These are phyloP conservation scores for Amphiprion percula DNA, from an alignment of 2,113 vertebrate species.

Conservation along the genomic window DNA sequence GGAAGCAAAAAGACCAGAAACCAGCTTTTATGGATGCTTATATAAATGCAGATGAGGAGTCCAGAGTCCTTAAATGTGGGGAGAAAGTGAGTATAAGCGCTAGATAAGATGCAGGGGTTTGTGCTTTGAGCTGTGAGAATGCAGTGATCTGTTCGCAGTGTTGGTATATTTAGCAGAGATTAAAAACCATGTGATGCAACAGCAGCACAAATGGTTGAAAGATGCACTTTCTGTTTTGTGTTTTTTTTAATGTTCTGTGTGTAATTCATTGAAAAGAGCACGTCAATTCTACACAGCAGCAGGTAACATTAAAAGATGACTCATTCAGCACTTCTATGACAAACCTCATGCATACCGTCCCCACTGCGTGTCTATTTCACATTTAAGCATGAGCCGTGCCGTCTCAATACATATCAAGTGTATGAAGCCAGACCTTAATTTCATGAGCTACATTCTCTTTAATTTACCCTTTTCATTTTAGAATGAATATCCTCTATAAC, in stretches of 20 bases:
- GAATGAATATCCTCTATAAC: slow-evolving; percentile 46
- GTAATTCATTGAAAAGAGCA: slow-evolving; percentile 46
- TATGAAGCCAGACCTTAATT: slow-evolving; percentile 42
- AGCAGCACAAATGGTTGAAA: slow-evolving; percentile 66
- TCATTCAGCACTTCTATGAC: slow-evolving; percentile 31
- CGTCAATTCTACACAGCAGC: slow-evolving; percentile 14
- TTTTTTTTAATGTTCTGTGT: slow-evolving; percentile 31
- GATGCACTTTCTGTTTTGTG: slow-evolving; percentile 52
- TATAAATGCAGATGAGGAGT: slow-evolving; percentile 76
- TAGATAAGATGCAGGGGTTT: slow-evolving; percentile 67
- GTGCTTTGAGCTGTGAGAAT: slow-evolving; percentile 64
- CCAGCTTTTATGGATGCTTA: slow-evolving; percentile 71
- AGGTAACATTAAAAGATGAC: slow-evolving; percentile 55
- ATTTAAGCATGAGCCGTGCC: not conserved
- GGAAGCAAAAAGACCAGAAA: slow-evolving; percentile 58
- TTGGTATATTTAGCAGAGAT: slow-evolving; percentile 77
- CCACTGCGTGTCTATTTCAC: slow-evolving; percentile 2
- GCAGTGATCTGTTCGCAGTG: slow-evolving; percentile 62
- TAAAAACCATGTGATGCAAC: slow-evolving; percentile 74
- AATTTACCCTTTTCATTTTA: slow-evolving; percentile 48
- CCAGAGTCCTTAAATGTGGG: slow-evolving; percentile 63
- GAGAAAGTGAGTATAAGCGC: slow-evolving; percentile 55
- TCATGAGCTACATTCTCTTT: slow-evolving; percentile 27
- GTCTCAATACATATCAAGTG: slow-evolving; percentile 17
- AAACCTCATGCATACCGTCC: slow-evolving; percentile 5